Percentiles rank a stretch among this genome's conserved stretches.
Evolutionary conservation across 2,888 invertebrate species (phyloP).

Genomic region (Pristionchus fissidentatus): DNA sequence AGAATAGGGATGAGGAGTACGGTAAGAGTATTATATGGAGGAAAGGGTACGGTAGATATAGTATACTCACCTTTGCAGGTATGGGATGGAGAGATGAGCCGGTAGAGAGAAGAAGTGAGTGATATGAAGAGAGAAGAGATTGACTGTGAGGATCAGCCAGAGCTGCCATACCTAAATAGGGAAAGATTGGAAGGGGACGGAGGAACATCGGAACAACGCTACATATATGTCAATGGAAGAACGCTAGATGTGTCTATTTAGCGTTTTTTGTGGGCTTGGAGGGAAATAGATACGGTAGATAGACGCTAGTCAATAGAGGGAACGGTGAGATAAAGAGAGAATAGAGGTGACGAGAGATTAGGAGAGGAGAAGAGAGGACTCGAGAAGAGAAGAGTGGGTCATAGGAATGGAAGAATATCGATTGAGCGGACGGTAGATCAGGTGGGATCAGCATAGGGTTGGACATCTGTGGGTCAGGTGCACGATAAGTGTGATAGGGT

Average conservation of each 20-base stretch:
- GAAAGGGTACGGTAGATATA: too few relatives aligned
- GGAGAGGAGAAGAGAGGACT: neutral
- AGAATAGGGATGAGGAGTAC: too few relatives aligned
- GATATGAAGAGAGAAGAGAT: neutral
- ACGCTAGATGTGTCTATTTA: too few relatives aligned
- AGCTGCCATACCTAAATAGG: neutral
- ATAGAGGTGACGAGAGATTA: neutral
- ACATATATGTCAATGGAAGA: too few relatives aligned
- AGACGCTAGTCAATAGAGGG: neutral
- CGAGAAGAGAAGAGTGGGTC: neutral
- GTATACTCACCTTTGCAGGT: neutral
- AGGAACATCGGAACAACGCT: too few relatives aligned
- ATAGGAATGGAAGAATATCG: neutral
- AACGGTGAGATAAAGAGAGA: constrained; percentile 19
- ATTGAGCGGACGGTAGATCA: too few relatives aligned
- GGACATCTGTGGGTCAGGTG: too few relatives aligned
- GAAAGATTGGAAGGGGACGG: neutral
- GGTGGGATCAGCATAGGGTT: too few relatives aligned
- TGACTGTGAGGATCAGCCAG: neutral
- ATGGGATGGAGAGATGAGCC: neutral
- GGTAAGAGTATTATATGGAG: too few relatives aligned
- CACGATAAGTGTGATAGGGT: too few relatives aligned
- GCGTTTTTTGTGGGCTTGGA: neutral
- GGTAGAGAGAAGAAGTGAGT: neutral
- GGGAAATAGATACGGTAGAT: constrained; percentile 6